Conservation (phyloP, 1,140 invertebrate genomes). For the Carposina sasakii region DNA sequence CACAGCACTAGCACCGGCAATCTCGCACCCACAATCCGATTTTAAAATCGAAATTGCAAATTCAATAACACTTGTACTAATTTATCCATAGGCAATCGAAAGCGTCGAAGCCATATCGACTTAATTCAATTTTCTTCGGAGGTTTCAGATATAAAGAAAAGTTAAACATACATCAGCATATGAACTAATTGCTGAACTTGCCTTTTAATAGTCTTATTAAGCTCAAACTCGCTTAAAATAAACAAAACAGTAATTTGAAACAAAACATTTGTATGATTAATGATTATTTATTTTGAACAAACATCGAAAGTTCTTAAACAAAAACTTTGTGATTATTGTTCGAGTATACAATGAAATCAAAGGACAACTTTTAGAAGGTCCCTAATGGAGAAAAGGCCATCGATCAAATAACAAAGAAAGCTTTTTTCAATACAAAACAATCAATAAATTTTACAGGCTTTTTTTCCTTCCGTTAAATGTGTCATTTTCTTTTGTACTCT, state of each 20-base stretch:
- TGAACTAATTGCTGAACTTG: too few relatives aligned
- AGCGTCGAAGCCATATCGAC: too few relatives aligned
- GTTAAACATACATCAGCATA: too few relatives aligned
- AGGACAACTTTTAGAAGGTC: conserved; percentile 65
- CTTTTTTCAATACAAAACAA: conserved; percentile 63
- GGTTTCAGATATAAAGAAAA: too few relatives aligned
- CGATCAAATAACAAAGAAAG: conserved; percentile 68
- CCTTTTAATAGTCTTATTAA: too few relatives aligned
- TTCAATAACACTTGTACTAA: too few relatives aligned
- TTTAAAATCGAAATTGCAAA: too few relatives aligned
- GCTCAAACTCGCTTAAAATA: too few relatives aligned
- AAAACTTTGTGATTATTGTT: conserved; percentile 58
- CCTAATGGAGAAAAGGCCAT: conserved; percentile 68
- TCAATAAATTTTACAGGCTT: conserved; percentile 47
- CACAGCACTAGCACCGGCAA: conserved; percentile 32
- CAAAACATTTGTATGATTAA: conserved; percentile 46
- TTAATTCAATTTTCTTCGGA: too few relatives aligned
- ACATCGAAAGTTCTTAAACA: conserved; percentile 41
- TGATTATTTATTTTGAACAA: conserved; percentile 50
- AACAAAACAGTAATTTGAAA: too few relatives aligned
- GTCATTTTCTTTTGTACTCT: conserved; percentile 16
- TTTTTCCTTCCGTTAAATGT: conserved; percentile 28
- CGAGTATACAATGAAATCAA: conserved; percentile 64
- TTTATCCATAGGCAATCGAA: too few relatives aligned
- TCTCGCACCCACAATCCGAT: conserved; percentile 51